Conservation (phyloP, 2,888 invertebrate genomes). For the Idaea biselata region DNA sequence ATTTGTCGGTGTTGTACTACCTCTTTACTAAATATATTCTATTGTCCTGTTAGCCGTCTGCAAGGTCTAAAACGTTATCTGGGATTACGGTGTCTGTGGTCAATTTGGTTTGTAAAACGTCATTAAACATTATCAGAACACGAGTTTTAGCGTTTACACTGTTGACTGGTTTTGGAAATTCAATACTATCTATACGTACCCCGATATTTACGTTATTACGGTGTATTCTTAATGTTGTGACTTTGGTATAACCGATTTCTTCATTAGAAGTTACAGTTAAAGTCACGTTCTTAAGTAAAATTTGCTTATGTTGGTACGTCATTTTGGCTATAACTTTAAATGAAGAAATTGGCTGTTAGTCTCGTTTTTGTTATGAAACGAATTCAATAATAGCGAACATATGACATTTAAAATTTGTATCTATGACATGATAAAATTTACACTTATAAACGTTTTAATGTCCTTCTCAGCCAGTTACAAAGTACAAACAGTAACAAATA, state of each 20-base stretch:
- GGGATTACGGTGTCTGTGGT: slow-evolving; percentile 79
- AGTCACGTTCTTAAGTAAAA: no score
- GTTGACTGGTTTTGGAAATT: slow-evolving; percentile 48
- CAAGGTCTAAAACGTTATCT: slow-evolving; percentile 75
- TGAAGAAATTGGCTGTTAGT: no score
- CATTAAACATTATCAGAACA: slow-evolving; percentile 38
- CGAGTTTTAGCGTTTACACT: slow-evolving; percentile 51
- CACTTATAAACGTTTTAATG: no score
- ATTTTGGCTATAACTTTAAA: no score
- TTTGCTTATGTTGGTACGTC: no score
- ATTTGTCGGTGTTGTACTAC: slow-evolving; percentile 40
- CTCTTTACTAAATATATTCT: slow-evolving; percentile 59
- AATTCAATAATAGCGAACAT: no score
- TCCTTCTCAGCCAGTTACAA: no score
- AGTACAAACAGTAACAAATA: not conserved
- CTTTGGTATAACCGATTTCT: slow-evolving; percentile 10
- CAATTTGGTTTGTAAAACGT: slow-evolving; percentile 76
- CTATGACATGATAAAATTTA: no score
- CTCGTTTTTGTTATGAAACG: no score
- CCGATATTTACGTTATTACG: not conserved
- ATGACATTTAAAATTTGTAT: no score
- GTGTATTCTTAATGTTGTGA: slow-evolving; percentile 13
- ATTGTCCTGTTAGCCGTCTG: slow-evolving; percentile 70
- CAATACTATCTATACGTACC: slow-evolving; percentile 33
- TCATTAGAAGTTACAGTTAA: no score